Evolutionary conservation across 2,797 vertebrate species (phyloP), one percentile per base, ranked within the genome.

Genomic region (Yasuhikotakia modesta): DNA sequence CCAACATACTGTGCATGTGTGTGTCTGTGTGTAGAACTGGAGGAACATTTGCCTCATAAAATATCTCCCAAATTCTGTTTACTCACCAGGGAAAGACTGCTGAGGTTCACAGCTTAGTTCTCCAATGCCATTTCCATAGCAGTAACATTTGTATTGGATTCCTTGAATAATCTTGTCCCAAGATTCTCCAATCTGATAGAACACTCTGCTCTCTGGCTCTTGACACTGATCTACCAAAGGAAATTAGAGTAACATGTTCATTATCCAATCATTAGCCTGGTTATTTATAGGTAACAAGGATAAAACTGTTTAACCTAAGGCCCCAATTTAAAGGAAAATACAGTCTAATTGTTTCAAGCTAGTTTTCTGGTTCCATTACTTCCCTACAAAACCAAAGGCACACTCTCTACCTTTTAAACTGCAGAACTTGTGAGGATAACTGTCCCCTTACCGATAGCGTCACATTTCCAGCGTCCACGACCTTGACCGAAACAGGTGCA

Each of bases 401-500:
- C 14, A 17, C 14, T 27, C 24, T 60, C 22, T 30, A 11, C 11
- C 39, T 11, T 43, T 32, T 4, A 60, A 48, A 58, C 17, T 1
- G 3, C 14, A 12, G 35, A 57, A 46, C 16, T 5, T 30, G 16
- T 2, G 6, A 32, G 30, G 14, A 72, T 32, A 70, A 50, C 5
- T 21, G n/a, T 2, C 19, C 32, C 89, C 96, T 88, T 87, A 99
- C 98, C 97, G 0, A 98, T 86, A 10, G 97, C 96, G 1, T 99
- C 97, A 0, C 98, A 99, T 86, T 97, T 98, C 98, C 98, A 99
- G 52, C 96, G 94, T 0, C 98, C 98, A 4, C 98, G 93, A 2
- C 96, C 96, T 86, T 98, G 95, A 61, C 98, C 98, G 11, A 94
- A 98, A 90, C 98, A 99, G 2, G 95, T 96, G 85, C 98, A 99